phyloP scores from a whole-genome alignment of 2,113 vertebrate genomes.

The Thymallus thymallus region DNA sequence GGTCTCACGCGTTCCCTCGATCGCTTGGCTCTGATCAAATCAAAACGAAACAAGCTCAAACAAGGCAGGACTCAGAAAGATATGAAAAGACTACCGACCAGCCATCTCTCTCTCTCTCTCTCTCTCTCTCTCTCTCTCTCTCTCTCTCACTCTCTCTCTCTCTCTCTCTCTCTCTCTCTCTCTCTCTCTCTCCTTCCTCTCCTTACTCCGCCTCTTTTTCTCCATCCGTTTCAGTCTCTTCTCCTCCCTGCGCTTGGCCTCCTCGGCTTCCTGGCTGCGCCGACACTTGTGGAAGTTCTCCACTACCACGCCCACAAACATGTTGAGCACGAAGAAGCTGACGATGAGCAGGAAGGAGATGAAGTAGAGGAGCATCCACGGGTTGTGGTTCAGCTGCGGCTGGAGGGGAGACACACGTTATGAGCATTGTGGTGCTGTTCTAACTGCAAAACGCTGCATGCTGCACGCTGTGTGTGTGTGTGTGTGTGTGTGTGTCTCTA shows the following conservation, averaged over 20 bases:
- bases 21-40: conserved; percentile 69
- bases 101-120: conserved; percentile 99
- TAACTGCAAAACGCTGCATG: too few relatives aligned
- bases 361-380: conserved; percentile 99
- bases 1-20: conserved; percentile 44
- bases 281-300: conserved; percentile 99
- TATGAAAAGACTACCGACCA: conserved; percentile 99
- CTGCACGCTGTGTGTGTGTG: too few relatives aligned
- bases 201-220: conserved; percentile 99
- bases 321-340: conserved; percentile 99
- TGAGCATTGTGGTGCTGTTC: too few relatives aligned
- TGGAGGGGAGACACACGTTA: conserved; percentile 50
- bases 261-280: conserved; percentile 96
- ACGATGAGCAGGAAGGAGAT: conserved; percentile 99
- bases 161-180: conserved; percentile 99
- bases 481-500: too few relatives aligned
- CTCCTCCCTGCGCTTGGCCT: conserved; percentile 92
- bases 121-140: conserved; percentile 99
- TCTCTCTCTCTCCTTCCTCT: conserved; percentile 99
- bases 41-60: conserved; percentile 71
- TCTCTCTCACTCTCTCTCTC: conserved; percentile 99
- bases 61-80: conserved; percentile 99
- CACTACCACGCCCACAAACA: conserved; percentile 99
- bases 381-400: conserved; percentile 97
- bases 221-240: conserved; percentile 92